Evolutionary conservation across 2,797 vertebrate species (phyloP).

Genomic region (Rhinichthys osculus): DNA sequence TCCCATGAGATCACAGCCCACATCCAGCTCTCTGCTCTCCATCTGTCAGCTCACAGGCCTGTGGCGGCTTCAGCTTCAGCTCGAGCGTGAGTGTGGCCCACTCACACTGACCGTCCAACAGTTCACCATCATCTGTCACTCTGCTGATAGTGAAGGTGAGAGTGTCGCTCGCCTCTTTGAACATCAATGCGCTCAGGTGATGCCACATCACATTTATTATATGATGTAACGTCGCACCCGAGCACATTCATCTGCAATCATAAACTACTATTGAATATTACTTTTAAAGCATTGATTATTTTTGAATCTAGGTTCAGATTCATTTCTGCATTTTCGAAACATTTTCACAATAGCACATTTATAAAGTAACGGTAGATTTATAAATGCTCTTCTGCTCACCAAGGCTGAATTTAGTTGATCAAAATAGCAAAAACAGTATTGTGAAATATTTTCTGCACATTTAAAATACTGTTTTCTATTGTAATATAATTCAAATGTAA

Average conservation of each 20-base stretch:
- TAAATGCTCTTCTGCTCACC: too few relatives aligned
- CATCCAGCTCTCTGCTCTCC: conserved; percentile 41
- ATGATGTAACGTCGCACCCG: neutral
- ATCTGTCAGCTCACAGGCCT: conserved; percentile 56
- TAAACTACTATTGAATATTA: neutral
- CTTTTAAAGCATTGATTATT: neutral
- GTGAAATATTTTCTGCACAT: too few relatives aligned
- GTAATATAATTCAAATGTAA: too few relatives aligned
- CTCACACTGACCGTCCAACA: conserved; percentile 4
- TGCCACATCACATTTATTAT: neutral
- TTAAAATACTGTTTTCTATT: too few relatives aligned
- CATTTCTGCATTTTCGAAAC: neutral
- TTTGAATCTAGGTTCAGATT: neutral
- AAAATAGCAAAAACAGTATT: too few relatives aligned
- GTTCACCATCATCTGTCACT: conserved; percentile 48
- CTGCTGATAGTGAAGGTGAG: conserved; percentile 29
- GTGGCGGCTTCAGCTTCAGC: conserved; percentile 42
- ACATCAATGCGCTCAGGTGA: neutral
- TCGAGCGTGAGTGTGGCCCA: conserved; percentile 50
- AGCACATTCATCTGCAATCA: neutral
- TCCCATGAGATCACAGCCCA: conserved; percentile 49
- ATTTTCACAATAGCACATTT: neutral
- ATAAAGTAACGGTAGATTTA: neutral
- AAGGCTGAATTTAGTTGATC: too few relatives aligned
- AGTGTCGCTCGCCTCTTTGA: neutral